These are phyloP conservation scores for Rhopalosiphum nymphaeae DNA, from an alignment of 2,888 invertebrate genomes.

Conservation along the genomic window DNA sequence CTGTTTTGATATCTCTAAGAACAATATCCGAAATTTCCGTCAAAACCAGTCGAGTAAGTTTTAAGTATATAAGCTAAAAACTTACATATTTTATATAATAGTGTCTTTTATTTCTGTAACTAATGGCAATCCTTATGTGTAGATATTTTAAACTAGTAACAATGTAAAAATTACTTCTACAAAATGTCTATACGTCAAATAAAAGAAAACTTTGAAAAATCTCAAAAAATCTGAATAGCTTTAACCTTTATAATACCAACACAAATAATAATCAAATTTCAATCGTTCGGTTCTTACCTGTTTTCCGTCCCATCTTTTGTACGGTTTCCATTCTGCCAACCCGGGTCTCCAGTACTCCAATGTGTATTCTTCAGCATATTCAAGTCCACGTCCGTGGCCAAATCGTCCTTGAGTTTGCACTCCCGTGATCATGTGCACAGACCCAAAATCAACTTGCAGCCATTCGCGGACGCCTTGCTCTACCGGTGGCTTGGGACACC, in stretches of 20 bases:
- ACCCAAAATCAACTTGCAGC: conserved; percentile 76
- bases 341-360: conserved; percentile 79
- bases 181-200: too few relatives aligned
- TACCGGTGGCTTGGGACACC: conserved; percentile 82
- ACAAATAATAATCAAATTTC: neutral
- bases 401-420: conserved; percentile 85
- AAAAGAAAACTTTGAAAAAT: neutral
- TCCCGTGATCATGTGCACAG: conserved; percentile 77
- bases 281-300: conserved; percentile 72
- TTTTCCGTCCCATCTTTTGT: conserved; percentile 77
- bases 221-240: neutral
- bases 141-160: neutral
- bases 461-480: conserved; percentile 78
- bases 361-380: conserved; percentile 80
- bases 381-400: conserved; percentile 81
- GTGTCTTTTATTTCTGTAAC: too few relatives aligned
- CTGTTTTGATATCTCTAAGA: neutral
- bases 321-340: conserved; percentile 76
- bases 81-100: too few relatives aligned
- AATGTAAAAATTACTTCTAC: neutral
- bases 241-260: neutral
- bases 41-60: neutral
- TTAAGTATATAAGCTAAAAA: neutral
- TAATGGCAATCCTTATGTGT: neutral
- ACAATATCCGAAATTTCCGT: neutral